Evolutionary conservation across 1,140 invertebrate genomes (phyloP), one percentile per base, ranked within the genome.

Genomic region (Lasioglossum baleicum): DNA sequence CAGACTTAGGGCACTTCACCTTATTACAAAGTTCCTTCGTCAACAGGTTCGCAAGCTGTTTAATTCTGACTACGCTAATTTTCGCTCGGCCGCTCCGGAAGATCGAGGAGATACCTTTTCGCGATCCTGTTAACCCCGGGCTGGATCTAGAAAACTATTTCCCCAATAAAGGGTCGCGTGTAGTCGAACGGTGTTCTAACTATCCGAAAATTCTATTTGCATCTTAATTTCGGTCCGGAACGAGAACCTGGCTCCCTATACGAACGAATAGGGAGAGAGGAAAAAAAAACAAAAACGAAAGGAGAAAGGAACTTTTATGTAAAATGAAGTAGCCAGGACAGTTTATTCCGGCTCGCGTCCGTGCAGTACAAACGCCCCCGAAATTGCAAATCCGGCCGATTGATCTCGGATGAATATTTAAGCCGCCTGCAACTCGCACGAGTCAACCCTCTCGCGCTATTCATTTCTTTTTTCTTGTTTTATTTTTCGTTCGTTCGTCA

Each of bases 331-430:
- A 70, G 79, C 40, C 65, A 2, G 35, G 56, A 76, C 66, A 68
- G 73, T 81, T 81, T 70, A 76, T 76, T 69, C 74, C 58, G 60
- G 66, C 72, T 67, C 44, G 72, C 44, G 72, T 53, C 64, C 70
- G 72, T 44, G 64, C 79, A 40, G 74, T 70, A 81, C 79, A 81
- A 81, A 81, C 74, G 66, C 66, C 48, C 44, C 15, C 66, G 48
- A 81, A 81, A 81, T 81, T 81, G 79, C 79, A 81, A 81, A 81
- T 70, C 66, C 44, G 10, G 60, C 40, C 79, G 79, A 81, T 81
- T 81, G 79, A 81, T 81, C 79, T 76, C 74, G 79, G 66, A 81
- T 81, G 79, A 81, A 81, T 81, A 81, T 81, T 81, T 81, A 81
- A 81, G 65, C 79, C 48, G 42, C 44, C 51, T 81, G 61, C 70